Percentiles rank a stretch among this genome's conserved stretches.
Conservation (phyloP, 2,888 invertebrate species). For the Galeruca laticollis region DNA sequence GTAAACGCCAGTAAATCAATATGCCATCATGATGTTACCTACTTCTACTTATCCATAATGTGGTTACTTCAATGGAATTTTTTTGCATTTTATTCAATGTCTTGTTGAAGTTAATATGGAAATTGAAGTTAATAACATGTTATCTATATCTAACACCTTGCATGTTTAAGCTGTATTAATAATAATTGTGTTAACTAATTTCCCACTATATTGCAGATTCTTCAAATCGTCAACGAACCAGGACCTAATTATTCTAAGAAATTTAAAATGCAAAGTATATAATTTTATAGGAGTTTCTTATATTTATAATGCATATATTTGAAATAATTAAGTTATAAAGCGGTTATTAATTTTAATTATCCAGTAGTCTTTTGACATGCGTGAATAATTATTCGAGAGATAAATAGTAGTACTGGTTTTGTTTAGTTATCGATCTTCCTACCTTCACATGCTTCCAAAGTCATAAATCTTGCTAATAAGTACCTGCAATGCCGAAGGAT, state of each 20-base stretch:
- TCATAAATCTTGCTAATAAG: background rate
- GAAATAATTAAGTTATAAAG: slow-evolving; percentile 53
- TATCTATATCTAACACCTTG: no score
- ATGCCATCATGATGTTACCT: no score
- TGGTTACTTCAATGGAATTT: no score
- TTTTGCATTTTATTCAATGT: no score
- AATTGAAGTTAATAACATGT: no score
- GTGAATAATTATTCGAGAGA: slow-evolving; percentile 41
- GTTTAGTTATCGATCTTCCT: background rate
- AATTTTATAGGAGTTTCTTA: slow-evolving; percentile 33
- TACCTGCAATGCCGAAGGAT: background rate
- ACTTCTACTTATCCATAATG: no score
- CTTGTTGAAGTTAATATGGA: no score
- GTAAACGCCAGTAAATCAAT: no score
- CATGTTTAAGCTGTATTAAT: no score
- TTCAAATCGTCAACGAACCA: slow-evolving; percentile 32
- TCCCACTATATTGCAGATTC: slow-evolving; percentile 3
- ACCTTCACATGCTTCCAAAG: background rate
- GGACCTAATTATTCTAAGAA: slow-evolving; percentile 25
- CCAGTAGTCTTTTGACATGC: slow-evolving; percentile 37
- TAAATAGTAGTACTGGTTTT: slow-evolving; percentile 35
- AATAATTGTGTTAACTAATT: background rate
- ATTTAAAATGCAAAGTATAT: slow-evolving; percentile 24
- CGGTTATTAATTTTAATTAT: slow-evolving; percentile 53
- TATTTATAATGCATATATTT: slow-evolving; percentile 45